phyloP scores from a whole-genome alignment of 1,140 invertebrate species.

The Ladona fulva region DNA sequence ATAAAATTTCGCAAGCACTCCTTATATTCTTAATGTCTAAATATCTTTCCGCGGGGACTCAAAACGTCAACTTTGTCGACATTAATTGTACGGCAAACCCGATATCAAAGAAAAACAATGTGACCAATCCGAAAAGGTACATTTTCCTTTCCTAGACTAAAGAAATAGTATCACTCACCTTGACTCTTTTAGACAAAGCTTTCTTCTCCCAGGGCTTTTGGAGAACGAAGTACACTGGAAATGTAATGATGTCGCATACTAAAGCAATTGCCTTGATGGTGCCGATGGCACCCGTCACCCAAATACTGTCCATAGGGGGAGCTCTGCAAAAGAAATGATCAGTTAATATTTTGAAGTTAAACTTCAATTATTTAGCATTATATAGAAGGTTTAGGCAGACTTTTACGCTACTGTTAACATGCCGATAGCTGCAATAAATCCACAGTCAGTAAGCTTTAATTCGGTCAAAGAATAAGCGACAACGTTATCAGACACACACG shows the following conservation, averaged over 20 bases:
- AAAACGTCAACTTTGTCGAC: neutral
- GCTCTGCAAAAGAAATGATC: neutral
- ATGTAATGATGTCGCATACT: constrained; percentile 81
- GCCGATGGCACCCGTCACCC: constrained; percentile 60
- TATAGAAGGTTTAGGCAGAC: too few species aligned
- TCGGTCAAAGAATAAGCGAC: too few species aligned
- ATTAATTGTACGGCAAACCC: neutral
- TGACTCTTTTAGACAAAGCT: constrained; percentile 59
- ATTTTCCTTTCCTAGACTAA: constrained; percentile 5
- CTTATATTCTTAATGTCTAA: too few species aligned
- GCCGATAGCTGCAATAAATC: too few species aligned
- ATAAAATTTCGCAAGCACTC: too few species aligned
- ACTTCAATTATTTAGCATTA: too few species aligned
- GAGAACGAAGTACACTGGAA: constrained; percentile 77
- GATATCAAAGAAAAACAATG: neutral
- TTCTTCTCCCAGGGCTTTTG: constrained; percentile 80
- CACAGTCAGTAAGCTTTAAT: too few species aligned
- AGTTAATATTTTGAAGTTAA: too few species aligned
- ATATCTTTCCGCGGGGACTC: too few species aligned
- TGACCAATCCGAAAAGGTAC: constrained; percentile 15
- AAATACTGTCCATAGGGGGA: constrained; percentile 56
- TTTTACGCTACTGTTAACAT: too few species aligned
- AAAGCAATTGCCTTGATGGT: constrained; percentile 68
- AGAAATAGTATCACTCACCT: constrained; percentile 44
- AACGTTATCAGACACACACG: too few species aligned